Evolutionary conservation across 2,113 vertebrate genomes (phyloP).

Genomic region (Sapayoa aenigma): DNA sequence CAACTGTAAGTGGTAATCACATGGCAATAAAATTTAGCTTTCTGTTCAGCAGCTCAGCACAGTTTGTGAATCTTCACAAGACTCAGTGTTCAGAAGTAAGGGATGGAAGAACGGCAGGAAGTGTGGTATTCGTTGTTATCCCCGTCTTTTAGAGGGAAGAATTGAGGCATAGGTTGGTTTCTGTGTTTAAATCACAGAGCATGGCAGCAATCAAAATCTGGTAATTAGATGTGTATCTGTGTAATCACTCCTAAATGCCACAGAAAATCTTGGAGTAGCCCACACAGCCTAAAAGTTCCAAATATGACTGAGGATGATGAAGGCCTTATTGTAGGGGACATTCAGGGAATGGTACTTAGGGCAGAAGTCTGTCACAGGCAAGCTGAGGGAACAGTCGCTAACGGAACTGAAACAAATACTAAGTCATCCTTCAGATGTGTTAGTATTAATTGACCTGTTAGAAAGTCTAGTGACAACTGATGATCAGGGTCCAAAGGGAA

Average conservation of each 20-base stretch:
- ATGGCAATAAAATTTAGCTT: neutral
- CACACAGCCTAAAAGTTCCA: neutral
- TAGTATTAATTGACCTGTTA: neutral
- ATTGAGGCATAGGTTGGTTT: neutral
- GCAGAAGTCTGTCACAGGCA: neutral
- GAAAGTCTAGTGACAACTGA: neutral
- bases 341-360: neutral
- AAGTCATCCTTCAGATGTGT: neutral
- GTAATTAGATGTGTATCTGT: neutral
- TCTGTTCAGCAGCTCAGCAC: neutral
- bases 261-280: neutral
- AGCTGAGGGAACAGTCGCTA: neutral
- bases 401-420: neutral
- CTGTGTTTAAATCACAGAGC: neutral
- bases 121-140: no score
- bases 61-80: neutral
- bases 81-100: neutral
- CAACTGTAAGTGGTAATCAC: neutral
- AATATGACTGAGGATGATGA: neutral
- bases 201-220: neutral
- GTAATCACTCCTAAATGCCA: neutral
- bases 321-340: neutral
- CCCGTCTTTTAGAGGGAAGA: neutral
- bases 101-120: neutral
- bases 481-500: neutral